Evolutionary conservation across 2,113 vertebrate species (phyloP), one percentile per base, ranked within the genome.

Genomic region (Pandion haliaetus): DNA sequence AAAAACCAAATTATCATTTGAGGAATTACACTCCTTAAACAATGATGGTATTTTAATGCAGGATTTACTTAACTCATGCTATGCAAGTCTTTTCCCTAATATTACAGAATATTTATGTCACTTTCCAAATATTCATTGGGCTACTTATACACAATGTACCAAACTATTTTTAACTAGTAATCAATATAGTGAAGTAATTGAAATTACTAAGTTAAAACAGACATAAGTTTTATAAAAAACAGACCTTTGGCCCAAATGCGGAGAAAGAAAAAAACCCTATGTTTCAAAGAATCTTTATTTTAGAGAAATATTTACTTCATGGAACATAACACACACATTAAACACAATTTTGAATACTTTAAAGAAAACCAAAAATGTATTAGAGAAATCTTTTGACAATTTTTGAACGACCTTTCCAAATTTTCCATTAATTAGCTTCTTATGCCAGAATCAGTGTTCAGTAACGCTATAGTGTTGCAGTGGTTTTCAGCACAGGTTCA

Each of bases 141-240:
- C 14, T 90, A 88, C 74, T 96, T 54, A 91, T 58, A 83, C 36
- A 82, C 14, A 90, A 24, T 5, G 58, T 17, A 95, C 80, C 54
- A 88, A 85, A 74, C 82, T 97, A 81, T 90, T 92, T 96, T 96
- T 83, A 93, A 90, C 83, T 66, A 36, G 40, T 66, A 95, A 88
- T 97, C 62, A 94, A 95, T 88, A 90, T 31, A 95, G 87, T 50
- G 74, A 97, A 97, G 54, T 67, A 96, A 86, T 89, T 93, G 87
- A 94, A 97, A 94, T 93, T 61, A 93, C 76, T 96, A 96, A 96
- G 88, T 93, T 96, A 95, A 98, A 98, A 97, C 66, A 98, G 91
- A 97, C 82, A 50, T 31, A 77, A 26, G 31, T 90, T 95, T 97
- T 97, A 98, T 80, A 96, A 88, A 97, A 98, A 98, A 94, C 96